Evolutionary conservation across 2,797 vertebrate species (phyloP).

Genomic region (Bradypus variegatus): DNA sequence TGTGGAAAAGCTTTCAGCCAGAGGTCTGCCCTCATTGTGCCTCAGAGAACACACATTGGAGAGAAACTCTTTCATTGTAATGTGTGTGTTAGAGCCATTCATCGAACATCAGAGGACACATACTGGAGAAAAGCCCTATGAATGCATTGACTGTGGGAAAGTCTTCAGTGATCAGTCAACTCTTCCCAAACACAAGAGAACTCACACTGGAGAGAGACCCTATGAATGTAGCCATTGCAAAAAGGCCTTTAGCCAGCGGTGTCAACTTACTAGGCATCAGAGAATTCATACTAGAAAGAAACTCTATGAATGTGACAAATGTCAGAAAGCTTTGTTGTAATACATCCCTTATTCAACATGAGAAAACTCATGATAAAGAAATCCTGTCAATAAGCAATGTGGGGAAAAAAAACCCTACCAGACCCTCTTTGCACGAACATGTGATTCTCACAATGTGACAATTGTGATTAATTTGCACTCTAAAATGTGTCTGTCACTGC

Average conservation of each 20-base stretch:
- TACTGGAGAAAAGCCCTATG: neutral
- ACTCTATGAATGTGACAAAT: neutral
- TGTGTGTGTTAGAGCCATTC: neutral
- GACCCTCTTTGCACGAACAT: neutral
- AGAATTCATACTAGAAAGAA: constrained; percentile 4
- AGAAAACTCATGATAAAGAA: neutral
- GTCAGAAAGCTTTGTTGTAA: neutral
- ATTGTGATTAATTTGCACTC: neutral
- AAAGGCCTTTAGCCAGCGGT: neutral
- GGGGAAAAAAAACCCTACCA: neutral
- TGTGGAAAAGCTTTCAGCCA: constrained; percentile 26
- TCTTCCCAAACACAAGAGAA: neutral
- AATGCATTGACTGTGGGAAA: neutral
- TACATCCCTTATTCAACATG: neutral
- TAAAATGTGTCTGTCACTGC: neutral
- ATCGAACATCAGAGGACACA: neutral
- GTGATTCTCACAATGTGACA: neutral
- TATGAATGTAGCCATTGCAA: neutral
- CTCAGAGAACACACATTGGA: neutral
- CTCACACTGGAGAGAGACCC: neutral
- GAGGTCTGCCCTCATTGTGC: neutral
- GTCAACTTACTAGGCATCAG: neutral
- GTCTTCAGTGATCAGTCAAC: neutral
- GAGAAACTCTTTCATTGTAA: neutral
- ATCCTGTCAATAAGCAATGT: neutral